Conservation (phyloP, 2,888 invertebrate genomes). For the Dicycla oo region DNA sequence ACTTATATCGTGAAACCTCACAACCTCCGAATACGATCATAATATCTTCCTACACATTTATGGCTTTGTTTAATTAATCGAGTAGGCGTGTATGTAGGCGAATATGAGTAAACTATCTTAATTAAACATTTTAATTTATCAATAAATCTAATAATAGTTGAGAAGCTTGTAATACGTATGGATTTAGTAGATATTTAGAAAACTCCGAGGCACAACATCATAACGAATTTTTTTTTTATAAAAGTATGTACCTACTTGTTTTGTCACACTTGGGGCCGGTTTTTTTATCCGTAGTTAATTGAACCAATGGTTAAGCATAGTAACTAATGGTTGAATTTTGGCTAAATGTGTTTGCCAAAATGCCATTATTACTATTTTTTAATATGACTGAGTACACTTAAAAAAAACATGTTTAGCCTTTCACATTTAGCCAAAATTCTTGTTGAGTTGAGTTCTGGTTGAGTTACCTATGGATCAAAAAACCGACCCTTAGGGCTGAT, state of each 20-base stretch:
- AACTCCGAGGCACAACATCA: background rate
- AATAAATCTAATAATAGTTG: background rate
- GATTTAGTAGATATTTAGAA: background rate
- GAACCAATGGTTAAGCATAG: too few relatives aligned
- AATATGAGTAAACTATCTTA: slow-evolving; percentile 1
- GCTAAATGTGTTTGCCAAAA: too few relatives aligned
- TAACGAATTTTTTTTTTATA: background rate
- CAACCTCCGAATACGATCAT: slow-evolving; percentile 13
- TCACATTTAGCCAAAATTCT: too few relatives aligned
- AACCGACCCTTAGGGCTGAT: too few relatives aligned
- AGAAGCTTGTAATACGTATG: too few relatives aligned
- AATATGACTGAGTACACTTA: too few relatives aligned
- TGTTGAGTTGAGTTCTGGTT: too few relatives aligned
- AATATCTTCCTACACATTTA: slow-evolving; percentile 18
- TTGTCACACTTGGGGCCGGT: background rate
- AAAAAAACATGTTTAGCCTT: too few relatives aligned
- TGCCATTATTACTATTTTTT: too few relatives aligned
- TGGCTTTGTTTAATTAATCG: slow-evolving; percentile 46
- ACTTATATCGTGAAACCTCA: slow-evolving; percentile 36
- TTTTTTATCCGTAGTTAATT: too few relatives aligned
- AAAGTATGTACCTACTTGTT: background rate
- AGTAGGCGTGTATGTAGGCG: background rate
- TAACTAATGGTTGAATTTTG: too few relatives aligned
- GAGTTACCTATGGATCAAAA: too few relatives aligned
- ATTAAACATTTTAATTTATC: slow-evolving; percentile 15